These are phyloP conservation scores for Hucho hucho DNA, from an alignment of 2,113 vertebrate species.

Conservation along the genomic window DNA sequence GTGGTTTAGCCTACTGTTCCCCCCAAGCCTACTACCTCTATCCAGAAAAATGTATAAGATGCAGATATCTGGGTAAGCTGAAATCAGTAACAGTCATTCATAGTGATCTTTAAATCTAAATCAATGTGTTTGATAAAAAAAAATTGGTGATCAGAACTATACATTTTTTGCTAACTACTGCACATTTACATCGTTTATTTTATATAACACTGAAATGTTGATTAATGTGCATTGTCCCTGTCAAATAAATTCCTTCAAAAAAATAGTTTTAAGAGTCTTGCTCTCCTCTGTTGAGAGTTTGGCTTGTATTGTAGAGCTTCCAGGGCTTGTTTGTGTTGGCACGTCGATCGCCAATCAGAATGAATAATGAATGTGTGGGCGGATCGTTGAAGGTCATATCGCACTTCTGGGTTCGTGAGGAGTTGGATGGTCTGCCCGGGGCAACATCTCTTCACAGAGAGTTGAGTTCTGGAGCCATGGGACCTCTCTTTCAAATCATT, in stretches of 20 bases:
- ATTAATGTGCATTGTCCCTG: not conserved
- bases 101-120: slow-evolving; percentile 2
- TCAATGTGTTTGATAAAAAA: slow-evolving; percentile 7
- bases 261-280: not conserved
- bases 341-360: slow-evolving; percentile 5
- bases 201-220: not conserved
- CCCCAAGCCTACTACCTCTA: not conserved
- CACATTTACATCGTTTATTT: too few relatives aligned
- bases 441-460: slow-evolving; percentile 17
- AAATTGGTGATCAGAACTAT: not conserved
- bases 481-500: slow-evolving; percentile 18
- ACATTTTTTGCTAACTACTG: too few relatives aligned
- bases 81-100: slow-evolving; percentile 37
- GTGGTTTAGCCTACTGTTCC: not conserved
- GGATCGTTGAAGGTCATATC: slow-evolving; percentile 27
- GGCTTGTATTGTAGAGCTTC: not conserved
- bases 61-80: not conserved
- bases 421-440: slow-evolving; percentile 9
- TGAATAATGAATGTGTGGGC: slow-evolving; percentile 42
- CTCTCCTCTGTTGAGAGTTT: slow-evolving; percentile 6
- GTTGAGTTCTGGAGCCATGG: not conserved
- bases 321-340: slow-evolving; percentile 30
- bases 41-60: not conserved
- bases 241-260: slow-evolving; percentile 1
- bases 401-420: slow-evolving; percentile 23